phyloP scores from a whole-genome alignment of 2,113 vertebrate genomes.

The Cynoglossus semilaevis region DNA sequence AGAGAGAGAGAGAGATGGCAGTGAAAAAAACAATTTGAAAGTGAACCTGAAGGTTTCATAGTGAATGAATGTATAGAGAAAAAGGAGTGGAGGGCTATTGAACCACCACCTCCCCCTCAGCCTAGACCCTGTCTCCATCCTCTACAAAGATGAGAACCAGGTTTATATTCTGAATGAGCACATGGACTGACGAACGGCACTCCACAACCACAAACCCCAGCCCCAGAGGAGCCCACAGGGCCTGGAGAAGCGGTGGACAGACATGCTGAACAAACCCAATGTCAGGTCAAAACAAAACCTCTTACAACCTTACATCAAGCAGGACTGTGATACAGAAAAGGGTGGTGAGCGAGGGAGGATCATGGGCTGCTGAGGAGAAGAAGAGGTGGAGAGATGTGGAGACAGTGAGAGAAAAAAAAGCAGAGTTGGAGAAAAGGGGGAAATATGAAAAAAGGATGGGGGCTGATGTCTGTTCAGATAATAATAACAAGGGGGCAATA shows the following conservation, averaged over 20 bases:
- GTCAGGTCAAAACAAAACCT: constrained; percentile 59
- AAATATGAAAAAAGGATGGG: constrained; percentile 19
- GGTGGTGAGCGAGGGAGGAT: background rate
- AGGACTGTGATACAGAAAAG: background rate
- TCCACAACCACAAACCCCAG: constrained; percentile 49
- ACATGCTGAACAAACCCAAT: constrained; percentile 64
- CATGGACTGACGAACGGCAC: constrained; percentile 35
- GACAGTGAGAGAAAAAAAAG: constrained; percentile 53
- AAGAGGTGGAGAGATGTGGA: constrained; percentile 26
- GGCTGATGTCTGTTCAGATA: constrained; percentile 23
- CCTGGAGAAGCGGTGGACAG: constrained; percentile 50
- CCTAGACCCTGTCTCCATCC: constrained; percentile 1
- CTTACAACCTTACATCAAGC: constrained; percentile 47
- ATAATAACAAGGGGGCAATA: constrained; percentile 31
- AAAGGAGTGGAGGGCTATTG: constrained; percentile 10
- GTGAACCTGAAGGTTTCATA: constrained; percentile 12
- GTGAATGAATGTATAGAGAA: constrained; percentile 34
- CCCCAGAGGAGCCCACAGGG: constrained; percentile 51
- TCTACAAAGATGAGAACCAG: constrained; percentile 35
- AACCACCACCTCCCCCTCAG: constrained; percentile 9
- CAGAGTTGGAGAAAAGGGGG: constrained; percentile 38
- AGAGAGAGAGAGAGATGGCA: constrained; percentile 10
- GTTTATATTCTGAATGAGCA: constrained; percentile 61
- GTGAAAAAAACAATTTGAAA: background rate
- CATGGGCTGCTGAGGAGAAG: background rate